phyloP scores from a whole-genome alignment of 2,113 vertebrate genomes.

The Sorex fumeus region DNA sequence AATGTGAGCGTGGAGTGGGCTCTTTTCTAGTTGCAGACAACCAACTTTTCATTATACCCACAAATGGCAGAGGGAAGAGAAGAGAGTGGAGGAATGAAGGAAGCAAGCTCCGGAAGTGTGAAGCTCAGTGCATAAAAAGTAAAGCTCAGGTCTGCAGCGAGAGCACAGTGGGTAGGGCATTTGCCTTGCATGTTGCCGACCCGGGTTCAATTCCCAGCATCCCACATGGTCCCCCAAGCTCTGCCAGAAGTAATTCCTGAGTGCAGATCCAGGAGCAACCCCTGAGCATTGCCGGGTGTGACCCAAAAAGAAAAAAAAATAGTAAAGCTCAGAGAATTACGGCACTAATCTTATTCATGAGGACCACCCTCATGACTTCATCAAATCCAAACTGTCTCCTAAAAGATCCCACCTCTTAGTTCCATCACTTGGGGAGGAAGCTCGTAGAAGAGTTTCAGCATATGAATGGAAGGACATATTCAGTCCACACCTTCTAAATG shows the following conservation, averaged over 20 bases:
- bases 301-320: no score
- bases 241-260: no score
- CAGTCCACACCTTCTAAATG: not conserved
- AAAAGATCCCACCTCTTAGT: not conserved
- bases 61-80: not conserved
- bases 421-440: not conserved
- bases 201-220: no score
- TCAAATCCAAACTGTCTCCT: not conserved
- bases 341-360: not conserved
- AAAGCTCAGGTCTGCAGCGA: no score
- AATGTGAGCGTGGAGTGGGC: not conserved
- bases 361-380: not conserved
- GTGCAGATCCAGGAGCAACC: no score
- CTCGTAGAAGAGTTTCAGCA: not conserved
- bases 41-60: not conserved
- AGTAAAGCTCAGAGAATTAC: not conserved
- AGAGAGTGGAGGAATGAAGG: no score
- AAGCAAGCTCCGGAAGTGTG: not conserved
- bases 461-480: not conserved
- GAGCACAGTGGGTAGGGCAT: no score
- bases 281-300: no score
- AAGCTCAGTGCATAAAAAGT: no score
- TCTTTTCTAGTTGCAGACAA: not conserved
- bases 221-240: no score
- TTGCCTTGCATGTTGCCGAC: no score